Evolutionary conservation across 53 echinoderm and acorn worm species (phyloP).

Genomic region (Mesocentrotus franciscanus): DNA sequence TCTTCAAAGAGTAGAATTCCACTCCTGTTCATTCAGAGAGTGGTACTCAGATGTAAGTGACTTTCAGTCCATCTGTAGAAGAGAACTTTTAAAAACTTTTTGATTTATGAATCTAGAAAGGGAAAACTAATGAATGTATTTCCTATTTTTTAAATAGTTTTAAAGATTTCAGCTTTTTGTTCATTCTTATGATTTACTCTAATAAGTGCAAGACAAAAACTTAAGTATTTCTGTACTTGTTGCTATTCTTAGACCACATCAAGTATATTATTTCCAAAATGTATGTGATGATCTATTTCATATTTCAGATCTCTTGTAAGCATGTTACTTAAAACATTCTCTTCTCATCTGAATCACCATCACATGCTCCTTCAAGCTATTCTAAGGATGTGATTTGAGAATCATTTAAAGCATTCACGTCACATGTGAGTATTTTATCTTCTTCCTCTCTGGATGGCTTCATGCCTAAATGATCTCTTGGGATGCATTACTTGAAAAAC

Average conservation of each 20-base stretch:
- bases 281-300: background rate
- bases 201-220: too few relatives aligned
- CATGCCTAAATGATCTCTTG: constrained; percentile 35
- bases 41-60: background rate
- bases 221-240: too few relatives aligned
- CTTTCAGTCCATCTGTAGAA: background rate
- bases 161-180: background rate
- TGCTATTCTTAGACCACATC: too few relatives aligned
- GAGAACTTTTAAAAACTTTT: background rate
- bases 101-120: background rate
- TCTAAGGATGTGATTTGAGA: background rate
- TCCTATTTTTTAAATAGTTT: background rate
- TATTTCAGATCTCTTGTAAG: background rate
- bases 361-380: background rate
- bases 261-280: background rate
- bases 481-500: background rate
- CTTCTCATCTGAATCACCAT: background rate
- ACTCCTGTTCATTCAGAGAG: too few relatives aligned
- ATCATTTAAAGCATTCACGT: constrained; percentile 13
- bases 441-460: background rate
- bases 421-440: constrained; percentile 7
- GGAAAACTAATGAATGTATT: background rate
- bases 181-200: too few relatives aligned
- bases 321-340: background rate
- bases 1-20: too few relatives aligned